Base-by-base conservation (phyloP, 2,888 invertebrate genomes). In the Tortrix viridana region DNA sequence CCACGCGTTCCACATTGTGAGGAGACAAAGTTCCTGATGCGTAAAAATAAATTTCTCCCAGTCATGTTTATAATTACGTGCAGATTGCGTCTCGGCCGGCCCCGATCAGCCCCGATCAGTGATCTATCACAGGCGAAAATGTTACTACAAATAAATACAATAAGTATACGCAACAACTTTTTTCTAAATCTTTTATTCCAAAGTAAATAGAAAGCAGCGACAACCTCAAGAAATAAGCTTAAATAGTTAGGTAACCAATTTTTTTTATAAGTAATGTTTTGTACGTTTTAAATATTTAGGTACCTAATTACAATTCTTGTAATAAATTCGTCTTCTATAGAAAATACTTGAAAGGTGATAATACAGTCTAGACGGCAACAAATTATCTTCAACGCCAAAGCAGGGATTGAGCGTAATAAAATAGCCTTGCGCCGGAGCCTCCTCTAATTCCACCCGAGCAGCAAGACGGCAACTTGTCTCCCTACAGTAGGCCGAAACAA, bases 401-500 rank as follows among this genome's bases (percentile, higher is more conserved):
- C 66, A 70, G 69, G 70, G 73, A 77, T 80, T 74, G 77, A 66
- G 65, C 68, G 69, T 79, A 82, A 81, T 81, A 76, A 81, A 82
- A 81, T 76, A 71, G 74, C 61, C 55, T 71, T 73, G 74, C 74
- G 76, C 71, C 73, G 74, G 72, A 83, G 74, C 81, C 81, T 76
- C 76, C 80, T 79, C 79, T 83, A 82, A 87, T 87, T 86, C 85
- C 85, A 87, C 89, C 84, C 81, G 76, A 77, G 76, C 74, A 74
- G 77, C 79, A 81, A 82, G 82, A 78, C 75, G 82, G 73, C 78
- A 81, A 81, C 80, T 72, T 72, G 75, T 73, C 72, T 75, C 75
- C 72, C 72, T 81, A 80, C 80, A 81, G 85, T 87, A 89, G 90
- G 89, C 88, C 88, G 89, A 90, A 89, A 89, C 89, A 89, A 89